Percentiles rank a stretch among this genome's conserved stretches.
These are phyloP conservation scores for Chromoteleia sp. DNA, from an alignment of 2,888 invertebrate species.

Conservation along the genomic window DNA sequence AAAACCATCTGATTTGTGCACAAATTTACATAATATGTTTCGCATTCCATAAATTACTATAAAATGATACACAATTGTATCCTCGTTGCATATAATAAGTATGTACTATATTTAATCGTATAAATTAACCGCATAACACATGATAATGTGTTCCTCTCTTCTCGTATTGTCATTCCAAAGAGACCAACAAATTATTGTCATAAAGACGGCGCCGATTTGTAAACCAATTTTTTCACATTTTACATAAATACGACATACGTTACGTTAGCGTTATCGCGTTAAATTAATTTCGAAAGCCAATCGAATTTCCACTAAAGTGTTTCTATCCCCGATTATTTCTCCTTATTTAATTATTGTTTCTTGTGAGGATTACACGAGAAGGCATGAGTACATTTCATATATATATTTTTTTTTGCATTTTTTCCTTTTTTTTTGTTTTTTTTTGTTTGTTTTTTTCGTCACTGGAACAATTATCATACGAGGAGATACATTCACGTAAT, in stretches of 20 bases:
- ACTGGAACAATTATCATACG: constrained; percentile 49
- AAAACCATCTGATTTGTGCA: no score
- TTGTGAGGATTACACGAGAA: constrained; percentile 60
- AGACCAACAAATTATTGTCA: constrained; percentile 35
- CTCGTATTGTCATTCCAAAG: constrained; percentile 3
- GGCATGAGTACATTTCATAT: constrained; percentile 70
- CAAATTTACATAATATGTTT: neutral
- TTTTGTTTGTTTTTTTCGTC: constrained; percentile 31
- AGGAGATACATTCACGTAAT: constrained; percentile 54
- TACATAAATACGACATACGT: no score
- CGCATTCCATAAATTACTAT: neutral
- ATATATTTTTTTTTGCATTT: constrained; percentile 17
- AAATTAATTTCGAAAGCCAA: neutral
- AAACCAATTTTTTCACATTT: no score
- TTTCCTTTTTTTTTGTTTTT: constrained; percentile 24
- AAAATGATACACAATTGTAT: neutral
- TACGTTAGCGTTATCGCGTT: neutral
- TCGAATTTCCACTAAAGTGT: constrained; percentile 6
- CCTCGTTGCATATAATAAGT: no score
- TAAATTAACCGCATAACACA: neutral
- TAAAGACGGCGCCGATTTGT: neutral
- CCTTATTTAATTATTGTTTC: constrained; percentile 49
- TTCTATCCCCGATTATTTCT: constrained; percentile 58
- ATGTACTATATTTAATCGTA: no score
- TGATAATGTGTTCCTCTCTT: neutral